Percentiles rank a stretch among this genome's conserved stretches.
Conservation (phyloP, 1,140 invertebrate species). For the Bradynema listronoti region DNA sequence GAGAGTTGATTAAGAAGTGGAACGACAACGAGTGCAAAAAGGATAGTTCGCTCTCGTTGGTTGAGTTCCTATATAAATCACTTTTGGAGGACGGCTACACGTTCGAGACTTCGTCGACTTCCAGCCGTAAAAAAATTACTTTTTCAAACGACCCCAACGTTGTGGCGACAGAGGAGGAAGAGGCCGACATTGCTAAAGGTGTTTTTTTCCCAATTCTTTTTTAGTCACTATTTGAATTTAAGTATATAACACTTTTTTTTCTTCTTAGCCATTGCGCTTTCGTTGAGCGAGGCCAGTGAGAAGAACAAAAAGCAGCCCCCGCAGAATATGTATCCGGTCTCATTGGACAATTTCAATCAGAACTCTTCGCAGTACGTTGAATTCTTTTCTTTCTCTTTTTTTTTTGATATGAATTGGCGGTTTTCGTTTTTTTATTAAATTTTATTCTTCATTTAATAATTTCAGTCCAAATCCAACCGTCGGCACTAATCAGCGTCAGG, state of each 20-base stretch:
- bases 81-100: slow-evolving; percentile 67
- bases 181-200: slow-evolving; percentile 84
- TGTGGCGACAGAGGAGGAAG: slow-evolving; percentile 74
- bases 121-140: slow-evolving; percentile 26
- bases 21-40: slow-evolving; percentile 83
- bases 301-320: slow-evolving; percentile 59
- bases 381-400: not conserved
- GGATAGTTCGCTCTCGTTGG: slow-evolving; percentile 79
- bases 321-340: slow-evolving; percentile 53
- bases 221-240: too few species aligned
- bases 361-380: not conserved
- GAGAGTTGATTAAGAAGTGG: slow-evolving; percentile 81
- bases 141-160: slow-evolving; percentile 61
- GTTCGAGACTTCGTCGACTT: slow-evolving; percentile 36
- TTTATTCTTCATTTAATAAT: slow-evolving; percentile 14
- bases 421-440: slow-evolving; percentile 12
- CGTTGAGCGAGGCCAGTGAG: slow-evolving; percentile 68
- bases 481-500: slow-evolving; percentile 34
- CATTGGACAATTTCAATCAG: not conserved
- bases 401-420: not conserved
- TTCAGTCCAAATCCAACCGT: slow-evolving; percentile 10
- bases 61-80: slow-evolving; percentile 76
- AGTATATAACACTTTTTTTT: too few species aligned
- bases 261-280: slow-evolving; percentile 83
- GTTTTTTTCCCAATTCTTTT: slow-evolving; percentile 26